A percentile compares a stretch with the other conserved stretches of the same genome.
phyloP scores from a whole-genome alignment of 2,797 vertebrate genomes.

The Melanogrammus aeglefinus region DNA sequence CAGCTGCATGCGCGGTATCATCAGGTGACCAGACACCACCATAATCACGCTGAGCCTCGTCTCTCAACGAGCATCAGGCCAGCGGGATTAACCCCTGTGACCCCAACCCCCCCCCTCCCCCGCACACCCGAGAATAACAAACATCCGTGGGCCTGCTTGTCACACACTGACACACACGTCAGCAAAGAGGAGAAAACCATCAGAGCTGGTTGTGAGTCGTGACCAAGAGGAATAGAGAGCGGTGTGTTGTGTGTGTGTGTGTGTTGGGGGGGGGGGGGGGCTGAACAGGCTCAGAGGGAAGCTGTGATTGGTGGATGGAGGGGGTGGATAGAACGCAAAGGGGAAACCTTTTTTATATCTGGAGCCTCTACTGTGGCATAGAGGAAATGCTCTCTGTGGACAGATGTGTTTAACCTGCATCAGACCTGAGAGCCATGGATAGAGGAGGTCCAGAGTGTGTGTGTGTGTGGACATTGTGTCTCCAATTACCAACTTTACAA shows the following conservation, averaged over 20 bases:
- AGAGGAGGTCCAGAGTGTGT: conserved; percentile 36
- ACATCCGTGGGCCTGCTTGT: background rate
- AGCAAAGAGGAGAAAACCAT: conserved; percentile 44
- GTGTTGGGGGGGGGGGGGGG: conserved; percentile 43
- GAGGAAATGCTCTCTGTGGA: background rate
- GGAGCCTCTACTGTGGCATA: background rate
- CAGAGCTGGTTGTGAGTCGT: conserved; percentile 53
- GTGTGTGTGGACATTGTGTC: conserved; percentile 17
- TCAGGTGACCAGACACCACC: conserved; percentile 2
- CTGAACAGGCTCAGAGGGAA: conserved; percentile 14
- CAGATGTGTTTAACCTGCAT: background rate
- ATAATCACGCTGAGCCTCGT: background rate
- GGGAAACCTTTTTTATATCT: conserved; percentile 48
- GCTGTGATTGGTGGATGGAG: conserved; percentile 68
- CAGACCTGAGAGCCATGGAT: background rate
- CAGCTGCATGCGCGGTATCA: conserved; percentile 40
- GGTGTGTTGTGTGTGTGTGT: conserved; percentile 32
- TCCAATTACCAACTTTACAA: background rate
- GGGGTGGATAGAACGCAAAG: conserved; percentile 67
- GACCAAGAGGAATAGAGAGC: conserved; percentile 35
- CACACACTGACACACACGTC: conserved; percentile 35
- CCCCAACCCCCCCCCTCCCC: background rate
- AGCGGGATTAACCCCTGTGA: background rate
- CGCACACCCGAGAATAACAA: conserved; percentile 14
- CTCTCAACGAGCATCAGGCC: background rate